Percentiles rank a stretch among this genome's conserved stretches.
These are phyloP conservation scores for Lithobius niger DNA, from an alignment of 1,140 invertebrate genomes.

Conservation along the genomic window DNA sequence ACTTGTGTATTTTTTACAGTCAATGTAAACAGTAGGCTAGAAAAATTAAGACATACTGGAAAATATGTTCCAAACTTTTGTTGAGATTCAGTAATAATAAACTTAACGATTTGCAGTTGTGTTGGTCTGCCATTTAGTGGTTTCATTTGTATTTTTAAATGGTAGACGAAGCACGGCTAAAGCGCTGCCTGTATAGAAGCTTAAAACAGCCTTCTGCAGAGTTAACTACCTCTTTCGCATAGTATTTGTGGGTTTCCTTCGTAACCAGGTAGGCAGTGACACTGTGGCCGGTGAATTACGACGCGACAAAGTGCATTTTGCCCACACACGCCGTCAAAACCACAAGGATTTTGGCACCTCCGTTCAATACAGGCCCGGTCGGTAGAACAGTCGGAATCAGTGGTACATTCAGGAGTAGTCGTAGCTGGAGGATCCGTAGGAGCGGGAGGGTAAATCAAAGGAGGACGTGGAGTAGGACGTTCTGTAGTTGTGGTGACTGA, in stretches of 20 bases:
- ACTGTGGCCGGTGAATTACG: constrained; percentile 63
- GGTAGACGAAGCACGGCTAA: too few species aligned
- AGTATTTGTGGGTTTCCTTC: constrained; percentile 58
- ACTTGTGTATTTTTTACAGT: too few species aligned
- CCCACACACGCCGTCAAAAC: constrained; percentile 69
- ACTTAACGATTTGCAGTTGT: too few species aligned
- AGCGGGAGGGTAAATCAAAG: constrained; percentile 25
- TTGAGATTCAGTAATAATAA: too few species aligned
- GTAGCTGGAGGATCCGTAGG: constrained; percentile 3
- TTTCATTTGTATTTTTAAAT: too few species aligned
- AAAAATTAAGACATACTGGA: too few species aligned
- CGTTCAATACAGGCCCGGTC: constrained; percentile 78
- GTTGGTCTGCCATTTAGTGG: too few species aligned
- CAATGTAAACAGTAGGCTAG: too few species aligned
- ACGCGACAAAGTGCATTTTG: constrained; percentile 74
- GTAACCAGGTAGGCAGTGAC: constrained; percentile 74
- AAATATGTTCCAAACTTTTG: too few species aligned
- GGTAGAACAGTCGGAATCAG: constrained; percentile 74
- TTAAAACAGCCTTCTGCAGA: too few species aligned
- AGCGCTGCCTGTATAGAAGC: too few species aligned
- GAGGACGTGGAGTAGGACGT: neutral
- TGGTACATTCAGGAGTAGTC: constrained; percentile 55
- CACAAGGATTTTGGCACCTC: constrained; percentile 78
- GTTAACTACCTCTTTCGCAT: constrained; percentile 52
- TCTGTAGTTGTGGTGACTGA: too few species aligned